Conservation (phyloP, 2,113 vertebrate species). For the Seriola aureovittata region DNA sequence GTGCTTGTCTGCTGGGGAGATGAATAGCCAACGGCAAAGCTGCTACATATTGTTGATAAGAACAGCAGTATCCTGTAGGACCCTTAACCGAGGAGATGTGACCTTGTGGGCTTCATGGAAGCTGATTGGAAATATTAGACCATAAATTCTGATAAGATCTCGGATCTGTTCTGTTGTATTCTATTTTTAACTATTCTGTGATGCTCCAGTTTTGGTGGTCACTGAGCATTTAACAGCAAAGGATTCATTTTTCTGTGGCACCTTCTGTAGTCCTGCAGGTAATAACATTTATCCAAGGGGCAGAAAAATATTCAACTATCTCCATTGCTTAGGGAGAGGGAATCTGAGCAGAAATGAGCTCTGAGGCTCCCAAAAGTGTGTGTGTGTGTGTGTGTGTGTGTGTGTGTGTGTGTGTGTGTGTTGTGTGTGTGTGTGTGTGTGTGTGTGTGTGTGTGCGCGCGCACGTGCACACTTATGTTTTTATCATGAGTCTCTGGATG, state of each 20-base stretch:
- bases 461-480: neutral
- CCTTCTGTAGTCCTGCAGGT: constrained; percentile 7
- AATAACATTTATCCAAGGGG: constrained; percentile 28
- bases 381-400: neutral
- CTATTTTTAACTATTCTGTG: neutral
- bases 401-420: neutral
- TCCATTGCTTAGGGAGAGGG: constrained; percentile 17
- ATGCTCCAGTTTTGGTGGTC: neutral
- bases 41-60: constrained; percentile 27
- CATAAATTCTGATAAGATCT: neutral
- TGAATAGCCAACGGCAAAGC: constrained; percentile 23
- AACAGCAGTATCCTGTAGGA: constrained; percentile 3
- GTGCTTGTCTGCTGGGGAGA: constrained; percentile 1
- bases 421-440: neutral
- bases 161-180: neutral
- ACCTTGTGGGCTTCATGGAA: constrained; percentile 30
- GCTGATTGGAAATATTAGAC: constrained; percentile 4
- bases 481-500: neutral
- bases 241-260: neutral
- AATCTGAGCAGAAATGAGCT: constrained; percentile 26
- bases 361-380: constrained; percentile 18
- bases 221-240: constrained; percentile 3
- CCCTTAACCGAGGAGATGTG: neutral
- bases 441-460: neutral
- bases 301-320: constrained; percentile 27